Evolutionary conservation across 2,113 vertebrate species (phyloP), one percentile per base, ranked within the genome.

Genomic region (Oncorhynchus clarkii): DNA sequence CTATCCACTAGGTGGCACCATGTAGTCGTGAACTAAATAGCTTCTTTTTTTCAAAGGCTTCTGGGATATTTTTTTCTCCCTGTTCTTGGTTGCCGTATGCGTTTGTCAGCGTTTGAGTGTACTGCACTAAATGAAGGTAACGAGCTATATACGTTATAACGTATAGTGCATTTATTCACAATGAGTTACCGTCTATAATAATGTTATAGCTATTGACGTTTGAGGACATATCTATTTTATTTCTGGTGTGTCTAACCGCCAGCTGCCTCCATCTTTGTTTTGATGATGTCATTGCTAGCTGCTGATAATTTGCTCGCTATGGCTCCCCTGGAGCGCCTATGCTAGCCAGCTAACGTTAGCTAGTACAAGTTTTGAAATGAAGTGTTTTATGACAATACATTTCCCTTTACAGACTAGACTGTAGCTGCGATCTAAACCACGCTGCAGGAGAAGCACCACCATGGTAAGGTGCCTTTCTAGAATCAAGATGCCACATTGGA

Each of bases 241-340:
- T 16, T 20, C 16, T 62, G 59, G 3, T 6, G 8, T 54, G 16
- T 54, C 49, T 54, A 16, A 16, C 51, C 4, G 6, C 67, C 31
- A 31, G 27, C 16, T 12, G 24, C 71, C 51, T 31, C 71, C 54
- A 60, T 72, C 71, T 72, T 72, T 34, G 27, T 72, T 3, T 22
- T 22, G 59, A 22, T 24, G 59, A 62, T 62, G n/a, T 62, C 59
- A 24, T 54, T 18, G n/a, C 2, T n/a, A 62, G 7, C n/a, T 62
- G 18, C 7, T 62, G 59, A 7, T 62, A 1, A 9, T 4, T 54
- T 54, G 14, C 5, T 54, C 4, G 16, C 12, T 18, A 16, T 54
- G 51, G 13, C 16, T 5, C 16, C 12, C 13, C 51, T 18, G 12
- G 51, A 54, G 51, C 16, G 1, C 12, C 12, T 16, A 54, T 18